Percentiles rank a stretch among this genome's conserved stretches.
Evolutionary conservation across 2,888 invertebrate species (phyloP).

Genomic region (Plagodis pulveraria): DNA sequence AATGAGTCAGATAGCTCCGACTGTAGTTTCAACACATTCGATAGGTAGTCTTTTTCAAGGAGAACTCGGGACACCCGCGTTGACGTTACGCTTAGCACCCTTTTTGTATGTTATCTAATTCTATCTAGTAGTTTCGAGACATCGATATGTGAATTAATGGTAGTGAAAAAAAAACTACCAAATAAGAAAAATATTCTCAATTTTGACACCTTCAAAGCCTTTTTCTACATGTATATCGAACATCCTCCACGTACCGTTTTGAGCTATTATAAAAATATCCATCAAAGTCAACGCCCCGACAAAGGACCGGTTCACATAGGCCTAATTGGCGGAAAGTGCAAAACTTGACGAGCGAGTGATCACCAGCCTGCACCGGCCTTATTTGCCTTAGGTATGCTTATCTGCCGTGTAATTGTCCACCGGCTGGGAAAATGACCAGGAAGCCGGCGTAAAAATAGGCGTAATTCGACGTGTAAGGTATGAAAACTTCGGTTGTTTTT

Average conservation of each 20-base stretch:
- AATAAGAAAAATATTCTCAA: no score
- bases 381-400: slow-evolving; percentile 23
- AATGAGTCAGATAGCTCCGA: no score
- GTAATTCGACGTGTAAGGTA: neutral
- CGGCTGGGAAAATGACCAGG: slow-evolving; percentile 50
- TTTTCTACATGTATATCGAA: neutral
- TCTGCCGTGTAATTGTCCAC: slow-evolving; percentile 44
- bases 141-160: no score
- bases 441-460: slow-evolving; percentile 44
- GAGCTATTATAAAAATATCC: slow-evolving; percentile 47
- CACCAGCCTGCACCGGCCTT: slow-evolving; percentile 33
- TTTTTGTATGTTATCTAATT: no score
- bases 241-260: slow-evolving; percentile 6
- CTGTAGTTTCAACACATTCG: no score
- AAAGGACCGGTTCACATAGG: slow-evolving; percentile 52
- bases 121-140: no score
- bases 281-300: slow-evolving; percentile 46
- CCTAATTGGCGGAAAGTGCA: slow-evolving; percentile 61
- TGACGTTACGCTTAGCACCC: no score
- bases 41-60: no score
- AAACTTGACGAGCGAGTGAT: slow-evolving; percentile 47
- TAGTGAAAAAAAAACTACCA: no score
- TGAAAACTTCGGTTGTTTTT: no score
- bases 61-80: no score
- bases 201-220: no score